phyloP scores from a whole-genome alignment of 2,113 vertebrate species.

The Micronycteris hirsuta region DNA sequence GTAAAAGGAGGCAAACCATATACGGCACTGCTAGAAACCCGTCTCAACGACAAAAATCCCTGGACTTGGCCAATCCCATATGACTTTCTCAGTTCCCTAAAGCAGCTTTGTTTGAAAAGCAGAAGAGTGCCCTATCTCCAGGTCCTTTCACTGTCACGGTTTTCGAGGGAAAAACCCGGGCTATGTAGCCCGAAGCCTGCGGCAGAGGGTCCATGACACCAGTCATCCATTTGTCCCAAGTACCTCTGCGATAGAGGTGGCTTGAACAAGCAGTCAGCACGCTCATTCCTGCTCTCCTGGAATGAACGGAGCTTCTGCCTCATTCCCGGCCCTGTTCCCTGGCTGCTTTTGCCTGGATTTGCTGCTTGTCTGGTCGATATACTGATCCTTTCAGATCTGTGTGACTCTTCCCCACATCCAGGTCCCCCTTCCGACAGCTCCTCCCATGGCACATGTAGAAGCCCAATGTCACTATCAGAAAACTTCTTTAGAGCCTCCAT shows the following conservation, averaged over 20 bases:
- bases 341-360: background rate
- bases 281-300: background rate
- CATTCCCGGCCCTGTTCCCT: background rate
- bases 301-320: background rate
- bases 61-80: background rate
- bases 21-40: background rate
- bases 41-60: background rate
- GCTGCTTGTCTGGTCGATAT: background rate
- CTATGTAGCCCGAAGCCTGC: background rate
- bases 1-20: background rate
- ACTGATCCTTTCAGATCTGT: background rate
- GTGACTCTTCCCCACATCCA: background rate
- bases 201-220: background rate
- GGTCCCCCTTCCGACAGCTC: background rate
- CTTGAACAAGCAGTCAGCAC: background rate
- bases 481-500: background rate
- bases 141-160: background rate
- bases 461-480: background rate
- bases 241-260: background rate
- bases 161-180: background rate
- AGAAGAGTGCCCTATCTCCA: background rate
- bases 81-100: background rate
- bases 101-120: background rate
- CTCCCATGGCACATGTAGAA: background rate
- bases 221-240: background rate